These are phyloP conservation scores for Drosophila quadrilineata DNA, from an alignment of 1,140 invertebrate species.

Conservation along the genomic window DNA sequence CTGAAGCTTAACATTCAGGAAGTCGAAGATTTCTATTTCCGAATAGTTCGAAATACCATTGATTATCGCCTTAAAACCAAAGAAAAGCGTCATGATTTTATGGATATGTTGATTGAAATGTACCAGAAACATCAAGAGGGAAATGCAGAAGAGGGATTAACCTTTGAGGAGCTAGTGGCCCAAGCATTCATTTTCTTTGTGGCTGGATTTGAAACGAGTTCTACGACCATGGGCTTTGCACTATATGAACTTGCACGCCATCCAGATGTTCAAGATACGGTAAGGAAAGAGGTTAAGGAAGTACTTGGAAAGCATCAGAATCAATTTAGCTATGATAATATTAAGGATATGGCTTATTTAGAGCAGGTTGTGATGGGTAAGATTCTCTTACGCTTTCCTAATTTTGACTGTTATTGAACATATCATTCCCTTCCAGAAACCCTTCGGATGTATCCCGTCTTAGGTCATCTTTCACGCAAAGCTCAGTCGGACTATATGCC, in stretches of 20 bases:
- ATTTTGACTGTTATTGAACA: too few species aligned
- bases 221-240: slow-evolving; percentile 83
- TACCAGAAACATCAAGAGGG: slow-evolving; percentile 59
- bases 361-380: slow-evolving; percentile 82
- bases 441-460: slow-evolving; percentile 85
- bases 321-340: slow-evolving; percentile 80
- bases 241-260: slow-evolving; percentile 84
- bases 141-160: slow-evolving; percentile 40
- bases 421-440: slow-evolving; percentile 84
- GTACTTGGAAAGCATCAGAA: slow-evolving; percentile 64
- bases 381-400: too few species aligned
- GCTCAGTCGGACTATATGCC: too few species aligned
- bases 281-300: slow-evolving; percentile 83
- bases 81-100: slow-evolving; percentile 75
- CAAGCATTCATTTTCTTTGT: slow-evolving; percentile 75
- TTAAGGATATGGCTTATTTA: slow-evolving; percentile 84
- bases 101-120: slow-evolving; percentile 74
- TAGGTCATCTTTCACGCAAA: too few species aligned
- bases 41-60: slow-evolving; percentile 67
- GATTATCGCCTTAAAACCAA: too few species aligned
- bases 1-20: slow-evolving; percentile 31
- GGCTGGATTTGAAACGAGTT: slow-evolving; percentile 82
- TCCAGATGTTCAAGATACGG: slow-evolving; percentile 84
- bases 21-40: slow-evolving; percentile 75
- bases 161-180: slow-evolving; percentile 49